A percentile compares a stretch with the other conserved stretches of the same genome.
phyloP scores from a whole-genome alignment of 2,113 vertebrate genomes.

The Salvelinus fontinalis region DNA sequence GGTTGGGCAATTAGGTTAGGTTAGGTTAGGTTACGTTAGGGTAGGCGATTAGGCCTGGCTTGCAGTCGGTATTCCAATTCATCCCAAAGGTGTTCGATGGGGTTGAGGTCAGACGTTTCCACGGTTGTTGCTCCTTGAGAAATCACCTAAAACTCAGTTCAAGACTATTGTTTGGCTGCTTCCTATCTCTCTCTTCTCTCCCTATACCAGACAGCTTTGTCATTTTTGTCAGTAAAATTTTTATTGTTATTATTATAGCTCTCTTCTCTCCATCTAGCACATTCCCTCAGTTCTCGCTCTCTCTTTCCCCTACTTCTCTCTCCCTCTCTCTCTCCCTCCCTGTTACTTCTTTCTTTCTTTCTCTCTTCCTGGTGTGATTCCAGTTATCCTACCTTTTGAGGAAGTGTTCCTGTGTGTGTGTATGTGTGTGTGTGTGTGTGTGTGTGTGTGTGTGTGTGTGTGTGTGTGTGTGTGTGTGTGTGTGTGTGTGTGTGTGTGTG shows the following conservation, averaged over 20 bases:
- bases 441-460: no score
- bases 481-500: not conserved
- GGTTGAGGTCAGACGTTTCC: no score
- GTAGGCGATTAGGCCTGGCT: no score
- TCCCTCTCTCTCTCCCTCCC: not conserved
- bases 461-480: no score
- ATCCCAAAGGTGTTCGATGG: no score
- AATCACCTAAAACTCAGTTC: constrained; percentile 25
- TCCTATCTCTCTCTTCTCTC: constrained; percentile 3
- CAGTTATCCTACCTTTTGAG: not conserved
- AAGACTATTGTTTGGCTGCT: constrained; percentile 25
- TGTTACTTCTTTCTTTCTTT: not conserved
- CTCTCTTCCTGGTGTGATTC: not conserved
- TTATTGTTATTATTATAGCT: not conserved
- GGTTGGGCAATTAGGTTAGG: no score
- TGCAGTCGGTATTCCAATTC: no score
- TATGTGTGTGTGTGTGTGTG: no score
- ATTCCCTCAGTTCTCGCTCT: not conserved
- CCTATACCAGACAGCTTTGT: no score
- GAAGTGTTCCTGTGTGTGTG: not conserved
- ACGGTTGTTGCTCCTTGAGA: not conserved
- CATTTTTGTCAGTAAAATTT: not conserved
- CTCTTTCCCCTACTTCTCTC: not conserved
- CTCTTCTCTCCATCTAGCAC: not conserved
- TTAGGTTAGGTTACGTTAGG: no score